Evolutionary conservation across 2,888 invertebrate genomes (phyloP).

Genomic region (Hipparchia semele): DNA sequence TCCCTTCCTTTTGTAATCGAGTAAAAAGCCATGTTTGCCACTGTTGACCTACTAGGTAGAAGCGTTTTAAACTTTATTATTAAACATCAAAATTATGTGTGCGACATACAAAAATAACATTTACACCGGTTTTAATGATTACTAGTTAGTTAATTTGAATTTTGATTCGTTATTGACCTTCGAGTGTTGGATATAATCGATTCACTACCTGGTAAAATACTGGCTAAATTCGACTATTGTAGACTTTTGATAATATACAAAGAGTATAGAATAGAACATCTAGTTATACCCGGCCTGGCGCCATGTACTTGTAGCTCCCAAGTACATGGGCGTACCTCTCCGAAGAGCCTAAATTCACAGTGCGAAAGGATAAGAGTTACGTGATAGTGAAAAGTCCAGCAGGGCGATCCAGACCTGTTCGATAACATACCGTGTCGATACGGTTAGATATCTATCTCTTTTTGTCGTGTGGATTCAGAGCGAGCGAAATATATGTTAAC

Average conservation of each 20-base stretch:
- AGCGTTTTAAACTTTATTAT: neutral
- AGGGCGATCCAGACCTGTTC: no score
- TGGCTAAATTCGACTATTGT: neutral
- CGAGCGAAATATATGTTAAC: no score
- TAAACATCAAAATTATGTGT: neutral
- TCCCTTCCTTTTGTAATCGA: neutral
- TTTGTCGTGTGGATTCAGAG: no score
- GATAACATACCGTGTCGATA: no score
- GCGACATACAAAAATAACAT: slow-evolving; percentile 1
- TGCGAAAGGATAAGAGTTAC: no score
- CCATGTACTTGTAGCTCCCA: no score
- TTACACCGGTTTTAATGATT: slow-evolving; percentile 16
- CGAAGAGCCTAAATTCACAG: no score
- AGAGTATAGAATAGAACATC: neutral
- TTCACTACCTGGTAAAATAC: neutral
- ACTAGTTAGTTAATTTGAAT: slow-evolving; percentile 9
- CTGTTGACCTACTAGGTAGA: slow-evolving; percentile 4
- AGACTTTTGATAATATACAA: neutral
- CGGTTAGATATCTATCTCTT: no score
- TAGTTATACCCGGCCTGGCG: no score
- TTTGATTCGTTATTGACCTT: slow-evolving; percentile 17
- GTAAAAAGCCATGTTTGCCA: neutral
- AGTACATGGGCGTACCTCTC: no score
- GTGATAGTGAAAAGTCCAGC: no score
- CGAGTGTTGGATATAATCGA: neutral